Evolutionary conservation across 2,113 vertebrate genomes (phyloP).

Genomic region (Sinocyclocheilus rhinocerous): DNA sequence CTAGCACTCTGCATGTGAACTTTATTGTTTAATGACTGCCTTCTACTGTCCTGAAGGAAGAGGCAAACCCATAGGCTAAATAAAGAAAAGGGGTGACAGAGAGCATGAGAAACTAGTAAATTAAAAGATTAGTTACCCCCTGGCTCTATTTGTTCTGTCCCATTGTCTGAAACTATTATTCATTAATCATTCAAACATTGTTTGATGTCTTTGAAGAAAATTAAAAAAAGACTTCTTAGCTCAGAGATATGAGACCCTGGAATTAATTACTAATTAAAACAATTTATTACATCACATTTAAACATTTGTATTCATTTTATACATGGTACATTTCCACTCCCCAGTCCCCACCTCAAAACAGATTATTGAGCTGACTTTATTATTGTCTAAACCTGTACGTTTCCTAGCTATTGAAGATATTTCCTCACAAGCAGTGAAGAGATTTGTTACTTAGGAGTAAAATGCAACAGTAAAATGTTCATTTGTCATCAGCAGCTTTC

Average conservation of each 20-base stretch:
- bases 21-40: background rate
- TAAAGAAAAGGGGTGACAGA: background rate
- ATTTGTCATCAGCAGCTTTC: conserved; percentile 24
- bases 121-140: background rate
- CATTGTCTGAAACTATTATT: background rate
- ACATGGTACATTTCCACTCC: background rate
- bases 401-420: background rate
- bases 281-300: background rate
- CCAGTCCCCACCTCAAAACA: background rate
- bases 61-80: background rate
- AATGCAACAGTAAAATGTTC: conserved; percentile 5
- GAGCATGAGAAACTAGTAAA: background rate
- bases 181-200: background rate
- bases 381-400: background rate
- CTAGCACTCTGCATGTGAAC: background rate
- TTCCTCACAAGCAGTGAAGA: background rate
- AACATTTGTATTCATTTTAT: background rate
- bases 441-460: background rate
- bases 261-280: background rate
- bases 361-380: background rate
- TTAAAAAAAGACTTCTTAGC: background rate
- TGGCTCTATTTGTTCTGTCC: background rate
- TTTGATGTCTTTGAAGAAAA: background rate
- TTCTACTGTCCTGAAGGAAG: background rate
- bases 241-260: background rate